Evolutionary conservation across 2,888 invertebrate genomes (phyloP), one percentile per base, ranked within the genome.

Genomic region (Drosophila subquinaria): DNA sequence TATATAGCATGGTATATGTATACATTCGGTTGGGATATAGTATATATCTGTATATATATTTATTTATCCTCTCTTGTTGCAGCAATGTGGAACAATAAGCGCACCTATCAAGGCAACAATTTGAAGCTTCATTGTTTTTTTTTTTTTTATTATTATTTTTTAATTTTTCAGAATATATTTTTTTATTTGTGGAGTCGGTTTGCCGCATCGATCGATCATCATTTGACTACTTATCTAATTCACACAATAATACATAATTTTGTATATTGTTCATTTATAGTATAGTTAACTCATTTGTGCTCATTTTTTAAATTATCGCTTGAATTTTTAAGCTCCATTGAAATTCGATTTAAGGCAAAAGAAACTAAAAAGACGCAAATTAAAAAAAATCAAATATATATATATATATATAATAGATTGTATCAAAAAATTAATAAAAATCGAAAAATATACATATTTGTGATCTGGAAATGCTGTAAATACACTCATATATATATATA

Each of bases 251-350:
- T 55, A 55, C 38, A 53, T 45, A 45, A 40, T 42, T 38, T 23
- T 48, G 30, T 50, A 52, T 51, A 43, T 61, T 48, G 38, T 48
- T 57, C 4, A 35, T 48, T 52, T 55, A 62, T 61, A n/a, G 13
- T 69, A 69, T 75, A 79, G 75, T 76, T 69, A 76, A 79, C 76
- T 68, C 74, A 55, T 78, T 76, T 76, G 76, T 76, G 76, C 76
- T 76, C 79, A 42, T 47, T 59, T 55, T 11, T 27, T 53, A 47
- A 60, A 61, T 38, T 23, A 53, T 63, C 40, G 30, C 47, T 57
- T 56, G 27, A 53, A 62, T 75, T 59, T 33, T 38, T 65, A 76
- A 78, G 73, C 67, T 78, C 79, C 50, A 56, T 78, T 64, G 48
- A 53, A 38, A 55, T 55, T 55, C 38, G 38, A 36, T 62, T 45